A percentile compares a stretch with the other conserved stretches of the same genome.
Conservation (phyloP, 1,140 invertebrate genomes). For the Parapsyche elsis region DNA sequence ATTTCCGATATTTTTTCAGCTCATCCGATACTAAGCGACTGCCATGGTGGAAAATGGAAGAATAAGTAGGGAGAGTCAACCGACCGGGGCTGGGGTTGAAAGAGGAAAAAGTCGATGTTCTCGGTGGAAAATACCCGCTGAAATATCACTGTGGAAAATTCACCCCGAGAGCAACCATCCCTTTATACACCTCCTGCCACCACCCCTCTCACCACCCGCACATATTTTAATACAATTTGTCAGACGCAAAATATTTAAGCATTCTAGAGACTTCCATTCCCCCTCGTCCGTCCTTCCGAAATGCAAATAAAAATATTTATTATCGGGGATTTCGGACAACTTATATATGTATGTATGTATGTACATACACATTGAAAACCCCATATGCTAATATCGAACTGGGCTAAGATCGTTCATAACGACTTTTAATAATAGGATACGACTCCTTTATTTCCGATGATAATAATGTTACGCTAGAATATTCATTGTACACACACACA, state of each 20-base stretch:
- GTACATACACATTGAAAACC: neutral
- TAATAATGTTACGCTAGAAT: too few species aligned
- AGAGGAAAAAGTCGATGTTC: conserved; percentile 28
- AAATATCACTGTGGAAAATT: conserved; percentile 29
- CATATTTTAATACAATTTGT: conserved; percentile 32
- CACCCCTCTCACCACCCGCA: neutral
- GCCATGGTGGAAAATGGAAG: conserved; percentile 19
- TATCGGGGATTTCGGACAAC: neutral
- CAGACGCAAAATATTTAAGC: conserved; percentile 27
- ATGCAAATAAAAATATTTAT: conserved; percentile 24
- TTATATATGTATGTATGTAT: neutral
- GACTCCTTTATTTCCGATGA: too few species aligned
- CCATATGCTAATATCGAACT: too few species aligned
- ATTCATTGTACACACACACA: too few species aligned
- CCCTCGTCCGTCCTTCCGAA: neutral
- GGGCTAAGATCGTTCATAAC: too few species aligned
- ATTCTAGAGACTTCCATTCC: conserved; percentile 8
- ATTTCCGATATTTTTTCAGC: neutral
- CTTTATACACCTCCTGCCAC: neutral
- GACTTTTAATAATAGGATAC: too few species aligned
- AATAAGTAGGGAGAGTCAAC: conserved; percentile 17
- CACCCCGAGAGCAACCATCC: neutral
- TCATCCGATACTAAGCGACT: neutral
- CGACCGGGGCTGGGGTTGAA: neutral
- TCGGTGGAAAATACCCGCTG: conserved; percentile 20